Base-by-base conservation (phyloP, 1,140 invertebrate genomes). In the Drosophila nigrodunni region DNA sequence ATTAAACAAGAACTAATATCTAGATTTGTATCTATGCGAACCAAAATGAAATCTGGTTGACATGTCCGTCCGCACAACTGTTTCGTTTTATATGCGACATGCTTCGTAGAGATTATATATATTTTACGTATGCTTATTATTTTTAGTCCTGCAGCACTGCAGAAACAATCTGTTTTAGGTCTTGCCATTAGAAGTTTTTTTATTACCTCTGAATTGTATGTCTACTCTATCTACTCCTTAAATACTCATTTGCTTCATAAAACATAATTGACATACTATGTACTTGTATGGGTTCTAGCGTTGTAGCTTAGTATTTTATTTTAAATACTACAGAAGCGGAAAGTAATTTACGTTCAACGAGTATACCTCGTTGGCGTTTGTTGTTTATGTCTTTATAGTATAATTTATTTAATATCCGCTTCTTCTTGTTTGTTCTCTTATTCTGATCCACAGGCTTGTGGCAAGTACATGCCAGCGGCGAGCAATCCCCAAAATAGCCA, bases 381-480 rank as follows among this genome's bases (percentile, higher is more conserved):
- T 57, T 18, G 39, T 57, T 57, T 57, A 57, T 57, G 35, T 57
- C n/a, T 57, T 57, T 57, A 57, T 18, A 57, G 41, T 43, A 35
- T 37, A 57, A 57, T 57, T 6, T 21, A 34, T 8, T 25, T 69
- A 39, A 10, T 13, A 52, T 60, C 11, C 13, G 25, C 18, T 21
- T 57, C 15, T 41, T 70, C 47, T 30, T 30, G 25, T 5, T 30
- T 52, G 7, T 78, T 87, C 74, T 59, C 55, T 37, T 71, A 1
- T 25, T 49, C 11, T 68, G 21, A 41, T 79, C 73, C 47, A 50
- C 66, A 96, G 94, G 95, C 96, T 80, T 96, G 96, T 93, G 96
- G 95, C 90, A 96, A 96, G 93, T 96, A 97, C 93, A 96, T 96
- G 94, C 96, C 96, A 79, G 96, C 96, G 66, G 95, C 96, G 73